Conservation (phyloP, 2,888 invertebrate genomes). For the Eretmocerus hayati region DNA sequence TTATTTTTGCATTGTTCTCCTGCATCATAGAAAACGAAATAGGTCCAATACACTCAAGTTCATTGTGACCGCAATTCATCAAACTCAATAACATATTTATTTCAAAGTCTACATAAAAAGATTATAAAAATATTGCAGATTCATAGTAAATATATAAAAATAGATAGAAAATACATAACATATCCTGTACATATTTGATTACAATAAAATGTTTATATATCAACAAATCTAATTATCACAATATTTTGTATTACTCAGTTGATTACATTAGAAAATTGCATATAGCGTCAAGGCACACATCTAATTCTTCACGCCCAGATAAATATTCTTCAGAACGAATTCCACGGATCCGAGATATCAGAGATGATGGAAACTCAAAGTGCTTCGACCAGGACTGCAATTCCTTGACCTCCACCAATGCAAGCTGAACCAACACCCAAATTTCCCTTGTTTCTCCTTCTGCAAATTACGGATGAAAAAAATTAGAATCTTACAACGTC, state of each 20-base stretch:
- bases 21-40: too few species aligned
- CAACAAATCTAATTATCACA: not conserved
- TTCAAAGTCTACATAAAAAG: too few species aligned
- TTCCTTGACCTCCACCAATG: slow-evolving; percentile 98
- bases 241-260: not conserved
- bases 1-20: too few species aligned
- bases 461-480: slow-evolving; percentile 47
- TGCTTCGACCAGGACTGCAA: slow-evolving; percentile 82
- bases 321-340: not conserved
- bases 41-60: too few species aligned
- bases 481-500: too few species aligned
- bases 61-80: too few species aligned
- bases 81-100: too few species aligned
- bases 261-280: not conserved
- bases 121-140: not conserved
- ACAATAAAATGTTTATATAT: not conserved
- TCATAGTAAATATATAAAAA: not conserved
- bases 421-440: slow-evolving; percentile 92
- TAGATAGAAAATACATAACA: not conserved
- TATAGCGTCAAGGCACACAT: not conserved
- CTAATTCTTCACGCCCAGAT: not conserved
- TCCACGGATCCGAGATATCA: too few species aligned
- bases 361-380: slow-evolving; percentile 51
- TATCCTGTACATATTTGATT: not conserved
- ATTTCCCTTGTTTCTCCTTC: slow-evolving; percentile 79